Base-by-base conservation (phyloP, 2,113 vertebrate species). In the Nerophis lumbriciformis region DNA sequence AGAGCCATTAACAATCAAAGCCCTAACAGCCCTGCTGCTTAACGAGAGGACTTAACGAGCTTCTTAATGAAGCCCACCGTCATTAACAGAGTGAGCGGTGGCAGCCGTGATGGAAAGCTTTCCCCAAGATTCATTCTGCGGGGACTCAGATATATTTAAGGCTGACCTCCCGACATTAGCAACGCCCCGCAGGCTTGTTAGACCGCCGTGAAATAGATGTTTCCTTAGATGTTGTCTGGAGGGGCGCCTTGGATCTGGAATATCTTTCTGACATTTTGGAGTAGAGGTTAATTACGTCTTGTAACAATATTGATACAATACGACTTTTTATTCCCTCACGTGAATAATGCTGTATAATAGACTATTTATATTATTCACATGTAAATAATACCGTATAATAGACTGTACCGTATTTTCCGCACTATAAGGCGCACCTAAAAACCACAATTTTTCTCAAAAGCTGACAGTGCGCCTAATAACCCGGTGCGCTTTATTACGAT, bases 11-110 rank as follows among this genome's bases (percentile, higher is more conserved):
- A 89, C 85, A 86, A 86, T 84, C 81, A 76, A 67, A 73, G 70
- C 78, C 79, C 86, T 91, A 90, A 90, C 76, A 73, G 85, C 78
- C 79, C 79, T 54, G 77, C 67, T 69, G 83, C 85, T 85, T 88
- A 87, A 87, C 77, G 84, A 88, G 82, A 77, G 77, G 83, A 79
- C 83, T 86, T 91, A 91, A 91, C 85, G 87, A 90, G 89, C 83
- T 82, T 72, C 85, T 84, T 90, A 89, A 91, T 90, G 90, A 91
- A 90, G 84, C 87, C 81, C 70, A 78, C 81, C 82, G 75, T 88
- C 90, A 86, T 90, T 91, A 88, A 84, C 74, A 77, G 81, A 71
- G 75, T 73, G 76, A 83, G 76, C 44, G 64, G 81, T 78, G 76
- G 73, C 77, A 59, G 74, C 12, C 19, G 66, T 90, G 87, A 89